Percentiles rank a stretch among this genome's conserved stretches.
These are phyloP conservation scores for Cebidichthys violaceus DNA, from an alignment of 2,113 vertebrate genomes.

Conservation along the genomic window DNA sequence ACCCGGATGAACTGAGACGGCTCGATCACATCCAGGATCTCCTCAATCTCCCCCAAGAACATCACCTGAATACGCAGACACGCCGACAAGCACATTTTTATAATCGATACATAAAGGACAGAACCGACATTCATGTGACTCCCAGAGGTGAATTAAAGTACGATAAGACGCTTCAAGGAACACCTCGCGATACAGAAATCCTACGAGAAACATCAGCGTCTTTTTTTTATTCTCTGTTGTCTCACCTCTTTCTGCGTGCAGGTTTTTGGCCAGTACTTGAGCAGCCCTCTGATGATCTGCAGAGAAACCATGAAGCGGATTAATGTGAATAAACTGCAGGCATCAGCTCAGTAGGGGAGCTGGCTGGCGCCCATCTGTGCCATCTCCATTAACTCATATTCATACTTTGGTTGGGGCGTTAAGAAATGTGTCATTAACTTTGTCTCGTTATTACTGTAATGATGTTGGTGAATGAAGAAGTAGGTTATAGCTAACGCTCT, in stretches of 20 bases:
- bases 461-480: conserved; percentile 2
- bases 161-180: neutral
- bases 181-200: neutral
- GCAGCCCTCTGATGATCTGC: conserved; percentile 92
- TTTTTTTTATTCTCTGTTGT: neutral
- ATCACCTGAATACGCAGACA: conserved; percentile 84
- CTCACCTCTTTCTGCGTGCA: conserved; percentile 95
- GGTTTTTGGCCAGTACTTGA: conserved; percentile 96
- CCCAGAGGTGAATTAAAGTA: neutral
- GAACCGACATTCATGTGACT: neutral
- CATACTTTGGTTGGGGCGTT: conserved; percentile 26
- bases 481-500: neutral
- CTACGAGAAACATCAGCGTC: no score
- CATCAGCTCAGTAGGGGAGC: conserved; percentile 29
- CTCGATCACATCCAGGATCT: conserved; percentile 93
- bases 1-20: conserved; percentile 93
- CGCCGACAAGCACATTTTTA: conserved; percentile 4
- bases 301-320: conserved; percentile 22
- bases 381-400: conserved; percentile 39
- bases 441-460: neutral
- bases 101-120: neutral
- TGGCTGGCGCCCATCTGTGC: conserved; percentile 24
- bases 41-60: conserved; percentile 93
- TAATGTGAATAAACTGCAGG: conserved; percentile 34
- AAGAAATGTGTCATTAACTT: conserved; percentile 8